Conservation (phyloP, 2,888 invertebrate genomes). For the Thymelicus sylvestris region DNA sequence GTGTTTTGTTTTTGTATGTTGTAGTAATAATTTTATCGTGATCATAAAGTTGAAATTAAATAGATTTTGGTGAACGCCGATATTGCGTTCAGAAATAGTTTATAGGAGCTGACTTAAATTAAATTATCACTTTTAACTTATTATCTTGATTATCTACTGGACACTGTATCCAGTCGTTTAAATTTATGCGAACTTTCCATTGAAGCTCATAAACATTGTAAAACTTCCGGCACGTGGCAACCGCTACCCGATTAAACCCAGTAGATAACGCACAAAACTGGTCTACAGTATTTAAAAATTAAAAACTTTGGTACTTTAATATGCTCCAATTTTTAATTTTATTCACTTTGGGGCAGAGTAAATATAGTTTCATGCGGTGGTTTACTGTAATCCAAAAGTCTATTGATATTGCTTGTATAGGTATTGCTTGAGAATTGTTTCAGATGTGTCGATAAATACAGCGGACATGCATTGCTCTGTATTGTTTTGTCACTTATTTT, state of each 20-base stretch:
- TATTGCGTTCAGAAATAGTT: too few species aligned
- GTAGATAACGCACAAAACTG: slow-evolving; percentile 37
- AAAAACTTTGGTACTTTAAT: slow-evolving; percentile 3
- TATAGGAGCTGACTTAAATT: too few species aligned
- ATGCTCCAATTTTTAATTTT: background rate
- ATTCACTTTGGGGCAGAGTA: background rate
- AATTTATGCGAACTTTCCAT: slow-evolving; percentile 79
- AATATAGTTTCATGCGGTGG: background rate
- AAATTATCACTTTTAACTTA: too few species aligned
- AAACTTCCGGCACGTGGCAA: slow-evolving; percentile 81
- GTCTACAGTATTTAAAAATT: slow-evolving; percentile 28
- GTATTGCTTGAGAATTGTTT: too few species aligned
- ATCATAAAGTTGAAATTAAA: too few species aligned
- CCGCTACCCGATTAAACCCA: slow-evolving; percentile 67
- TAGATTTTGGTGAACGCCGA: too few species aligned
- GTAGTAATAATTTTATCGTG: too few species aligned
- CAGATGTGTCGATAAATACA: too few species aligned
- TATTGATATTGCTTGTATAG: too few species aligned
- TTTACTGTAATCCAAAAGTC: too few species aligned
- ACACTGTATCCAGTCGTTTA: slow-evolving; percentile 63
- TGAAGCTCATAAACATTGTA: slow-evolving; percentile 81
- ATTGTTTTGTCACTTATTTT: too few species aligned
- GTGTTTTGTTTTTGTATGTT: background rate
- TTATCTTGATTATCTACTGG: background rate
- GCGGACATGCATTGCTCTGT: too few species aligned